Evolutionary conservation across 1,140 invertebrate genomes (phyloP), one percentile per base, ranked within the genome.

Genomic region (Galendromus occidentalis): DNA sequence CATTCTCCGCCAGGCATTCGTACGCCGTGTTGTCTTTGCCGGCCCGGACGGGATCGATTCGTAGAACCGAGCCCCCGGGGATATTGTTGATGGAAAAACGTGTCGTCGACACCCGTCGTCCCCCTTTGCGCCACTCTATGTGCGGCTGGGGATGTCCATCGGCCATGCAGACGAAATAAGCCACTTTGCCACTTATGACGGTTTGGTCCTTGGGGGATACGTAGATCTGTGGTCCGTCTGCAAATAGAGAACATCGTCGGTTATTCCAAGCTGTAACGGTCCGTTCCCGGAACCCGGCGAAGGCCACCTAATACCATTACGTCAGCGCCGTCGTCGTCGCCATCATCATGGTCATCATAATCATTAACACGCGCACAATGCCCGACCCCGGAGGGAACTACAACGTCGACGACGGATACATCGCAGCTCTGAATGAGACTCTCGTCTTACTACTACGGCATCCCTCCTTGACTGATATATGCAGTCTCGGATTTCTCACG

Each of bases 101-200:
- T 66, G 74, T 67, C 33, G 73, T 69, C 44, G 70, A 73, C 17
- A 78, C 70, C 5, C 70, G 69, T 65, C 75, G 74, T 6, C 75
- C 76, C 42, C 74, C 74, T 65, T 75, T 75, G 42, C 74, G 71
- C 79, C 79, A 81, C 64, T 77, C 71, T 55, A 81, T 75, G 30
- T 72, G 73, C 5, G 80, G 80, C 42, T 74, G 72, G 44, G 93
- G 93, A 77, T 91, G 85, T 18, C 92, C 91, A 55, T 85, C 81
- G 18, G 91, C 91, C 51, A 85, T 86, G 79, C 93, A 98, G 77
- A 91, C 92, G 80, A 97, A 95, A 44, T 86, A 87, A 1, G 91
- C 91, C 65, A 90, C 87, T n/a, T 86, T 86, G 65, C 88, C 88
- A 64, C 84, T 86, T 66, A 85, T 84, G 33, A 95, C 92, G 71